A percentile compares a stretch with the other conserved stretches of the same genome.
phyloP scores from a whole-genome alignment of 2,113 vertebrate species.

The Benitochromis conjunctus region DNA sequence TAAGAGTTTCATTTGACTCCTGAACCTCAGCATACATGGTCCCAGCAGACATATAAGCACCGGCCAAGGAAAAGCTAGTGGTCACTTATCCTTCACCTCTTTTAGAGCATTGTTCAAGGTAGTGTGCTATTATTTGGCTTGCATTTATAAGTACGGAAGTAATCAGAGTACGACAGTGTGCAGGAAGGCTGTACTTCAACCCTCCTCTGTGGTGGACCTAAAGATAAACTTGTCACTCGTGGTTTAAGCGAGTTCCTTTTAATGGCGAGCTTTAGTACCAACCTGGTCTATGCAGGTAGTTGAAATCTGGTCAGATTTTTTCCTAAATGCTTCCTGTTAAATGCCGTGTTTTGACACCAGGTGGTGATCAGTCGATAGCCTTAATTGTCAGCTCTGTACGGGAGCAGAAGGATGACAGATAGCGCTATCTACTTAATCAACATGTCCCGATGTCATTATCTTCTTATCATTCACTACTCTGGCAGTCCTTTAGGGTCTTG shows the following conservation, averaged over 20 bases:
- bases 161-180: neutral
- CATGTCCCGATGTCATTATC: slow-evolving; percentile 2
- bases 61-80: neutral
- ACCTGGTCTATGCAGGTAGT: neutral
- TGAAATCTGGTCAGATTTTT: neutral
- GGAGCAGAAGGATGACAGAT: neutral
- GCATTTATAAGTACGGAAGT: neutral
- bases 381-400: neutral
- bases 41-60: neutral
- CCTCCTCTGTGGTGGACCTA: neutral
- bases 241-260: neutral
- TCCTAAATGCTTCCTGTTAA: neutral
- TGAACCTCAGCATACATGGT: neutral
- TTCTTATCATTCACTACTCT: neutral
- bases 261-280: neutral
- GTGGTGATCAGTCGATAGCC: neutral
- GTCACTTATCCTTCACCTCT: neutral
- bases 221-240: neutral
- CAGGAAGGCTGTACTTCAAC: neutral
- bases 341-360: neutral
- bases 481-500: neutral
- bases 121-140: neutral
- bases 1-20: neutral
- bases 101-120: neutral
- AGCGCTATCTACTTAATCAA: neutral